Evolutionary conservation across 1,140 invertebrate species (phyloP), one percentile per base, ranked within the genome.

Genomic region (Heliconius himera): DNA sequence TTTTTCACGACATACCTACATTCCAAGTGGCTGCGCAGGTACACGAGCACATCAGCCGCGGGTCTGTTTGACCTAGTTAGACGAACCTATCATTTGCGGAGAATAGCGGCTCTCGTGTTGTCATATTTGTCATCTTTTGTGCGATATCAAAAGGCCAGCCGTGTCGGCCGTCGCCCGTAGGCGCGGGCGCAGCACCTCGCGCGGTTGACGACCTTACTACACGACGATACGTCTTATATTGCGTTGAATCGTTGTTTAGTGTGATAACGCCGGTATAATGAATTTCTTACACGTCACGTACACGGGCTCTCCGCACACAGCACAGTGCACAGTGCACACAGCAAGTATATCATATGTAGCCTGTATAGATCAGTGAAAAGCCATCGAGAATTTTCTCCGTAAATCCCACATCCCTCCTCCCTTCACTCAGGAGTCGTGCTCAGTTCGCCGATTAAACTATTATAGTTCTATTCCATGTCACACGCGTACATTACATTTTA

Each of bases 41-140:
- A 26, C 2, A 60, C 6, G 2, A 60, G 22, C 22, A 26, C 26
- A 26, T 56, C 5, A 29, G 22, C 22, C 22, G 29, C 60, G 60
- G 26, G 60, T 66, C 60, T 66, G 60, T 66, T 41, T 76, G 74
- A 76, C 74, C 60, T 26, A 49, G 36, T 76, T 76, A n/a, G 60
- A 26, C 16, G 16, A 60, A 13, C 29, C 74, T 76, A 76, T 76
- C 70, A 76, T 70, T 70, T 76, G 46, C 66, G 46, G 60, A 66
- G 56, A 76, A 41, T 41, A 70, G n/a, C 66, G 56, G 41, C 51
- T 75, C 56, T 76, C 20, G 66, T 41, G 74, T 76, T 76, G 74
- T 76, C 74, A 76, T 76, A 76, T 76, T 76, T 70, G 74, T 66
- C 56, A 49, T 76, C 74, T 76, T 76, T 76, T 76, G 60, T 76